Base-by-base conservation (phyloP, 2,888 invertebrate genomes). In the Cremastobaeus sp. region DNA sequence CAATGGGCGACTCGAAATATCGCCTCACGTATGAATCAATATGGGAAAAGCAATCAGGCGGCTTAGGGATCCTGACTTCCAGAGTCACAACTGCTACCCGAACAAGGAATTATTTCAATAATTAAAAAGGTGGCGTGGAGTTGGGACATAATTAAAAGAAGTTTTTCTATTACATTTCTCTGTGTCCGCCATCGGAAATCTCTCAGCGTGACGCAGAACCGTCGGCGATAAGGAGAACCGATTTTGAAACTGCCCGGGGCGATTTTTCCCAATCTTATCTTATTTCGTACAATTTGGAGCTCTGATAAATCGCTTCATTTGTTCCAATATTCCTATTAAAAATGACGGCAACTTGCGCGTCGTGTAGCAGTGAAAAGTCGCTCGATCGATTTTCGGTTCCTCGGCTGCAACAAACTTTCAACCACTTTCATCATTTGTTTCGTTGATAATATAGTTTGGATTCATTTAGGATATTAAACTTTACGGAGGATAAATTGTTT, bases 401-500 rank as follows among this genome's bases (percentile, higher is more conserved):
- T 34, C 18, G 17, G 11, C 52, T 20, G 35, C 45, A 55, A 62
- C 50, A 70, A 62, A 70, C 41, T 55, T 43, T 34, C 47, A 12
- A 18, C 47, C 54, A 55, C 50, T 70, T 62, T 70, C 62, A 70
- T 55, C 48, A 34, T 20, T 25, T 30, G 25, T 62, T 50, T 35
- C 39, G 41, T 30, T 41, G 55, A 50, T 64, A 57, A 70, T 57
- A 57, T 37, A 55, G 54, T 54, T 60, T 57, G 35, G 57, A 65
- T 59, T 59, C 59, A 65, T 71, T 65, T 59, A 64, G 64, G 71
- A 65, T 71, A 71, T 71, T 64, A 71, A 71, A 71, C 57, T 57
- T 65, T 47, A 59, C 59, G 18, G 20, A 59, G 59, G 57, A 71
- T 59, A 59, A 64, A 71, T 65, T 71, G 62, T 64, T 64, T 71